Evolutionary conservation across 2,797 vertebrate genomes (phyloP), one percentile per base, ranked within the genome.

Genomic region (Sylvilagus floridanus): DNA sequence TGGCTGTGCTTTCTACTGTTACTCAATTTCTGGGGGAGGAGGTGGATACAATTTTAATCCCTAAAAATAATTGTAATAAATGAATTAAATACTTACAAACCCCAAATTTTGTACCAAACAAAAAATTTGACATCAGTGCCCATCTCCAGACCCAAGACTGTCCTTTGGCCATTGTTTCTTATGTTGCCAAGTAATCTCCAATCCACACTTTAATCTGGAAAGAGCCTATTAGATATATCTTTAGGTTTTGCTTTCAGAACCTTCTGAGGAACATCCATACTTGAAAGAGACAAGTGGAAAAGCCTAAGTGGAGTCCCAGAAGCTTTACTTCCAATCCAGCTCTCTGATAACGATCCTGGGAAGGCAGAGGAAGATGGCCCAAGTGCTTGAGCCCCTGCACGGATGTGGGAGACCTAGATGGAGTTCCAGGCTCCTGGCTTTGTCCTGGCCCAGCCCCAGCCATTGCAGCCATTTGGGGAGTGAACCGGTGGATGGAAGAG

Each of bases 131-230:
- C 0, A n/a, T 60, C 63, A 90, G 66, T 66, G n/a, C 57, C 35
- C 28, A 78, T 26, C 57, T 85, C 35, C 50, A 21, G 50, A 32
- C 37, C 32, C 13, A 69, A 62, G 66, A 75, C n/a, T 75, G 71
- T 66, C 62, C 16, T 22, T 57, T 60, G n/a, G 47, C 24, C 24
- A 76, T 73, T 85, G 24, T 85, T 72, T 83, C 32, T 92, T 85
- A 22, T 63, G 50, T 19, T 62, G 60, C n/a, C 47, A 93, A 87
- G 52, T 83, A 91, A 95, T 91, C 52, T 76, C 72, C 87, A 90
- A 88, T 72, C 17, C 50, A 82, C 72, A 32, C 81, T 68, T 91
- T 82, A 90, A 60, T 52, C 72, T 87, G 68, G 28, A 82, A 93
- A 83, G 69, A 76, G 78, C 28, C 19, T 81, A 60, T 76, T 62